Base-by-base conservation (phyloP, 2,113 vertebrate species). In the Neoarius graeffei region DNA sequence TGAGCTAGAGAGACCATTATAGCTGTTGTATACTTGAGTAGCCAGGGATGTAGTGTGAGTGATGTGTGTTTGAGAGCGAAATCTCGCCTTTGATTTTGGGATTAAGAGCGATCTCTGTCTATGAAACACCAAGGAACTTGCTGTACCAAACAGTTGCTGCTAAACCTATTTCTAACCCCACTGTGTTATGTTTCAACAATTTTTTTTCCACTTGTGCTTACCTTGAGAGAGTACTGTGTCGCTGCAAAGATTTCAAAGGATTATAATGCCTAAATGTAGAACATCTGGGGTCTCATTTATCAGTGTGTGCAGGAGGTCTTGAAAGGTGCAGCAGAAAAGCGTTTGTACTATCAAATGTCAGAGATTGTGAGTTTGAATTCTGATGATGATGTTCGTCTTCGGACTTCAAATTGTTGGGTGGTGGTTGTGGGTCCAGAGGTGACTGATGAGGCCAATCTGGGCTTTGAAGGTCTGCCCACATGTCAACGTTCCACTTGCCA, bases 91-190 rank as follows among this genome's bases (percentile, higher is more conserved):
- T 83, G 23, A 20, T 89, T 89, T 83, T 54, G 66, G 54, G 73
- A 82, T 56, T 79, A 79, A 64, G 79, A 17, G 79, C 82, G 74
- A 88, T 89, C 64, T 77, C 85, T 86, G 87, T 87, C 87, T 79
- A 66, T 85, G 76, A 88, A 81, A 87, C 89, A 88, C 90, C 88
- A 89, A 86, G 88, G 80, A 91, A 86, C 54, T 86, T 89, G 88
- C 76, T 89, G 90, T 89, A 89, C 88, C 89, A 90, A 90, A 88
- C 87, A 84, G 85, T 87, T 89, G 90, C 90, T 91, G 90, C 90
- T 91, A 91, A 87, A 87, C 62, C 80, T 74, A 83, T 90, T 90
- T 90, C 79, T 82, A 85, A 83, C 83, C 85, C 85, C 82, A 79
- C 77, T 88, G 85, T 90, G 90, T 88, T 85, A 66, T 52, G 52